phyloP scores from a whole-genome alignment of 1,140 invertebrate species.

The Drosophila mauritiana region DNA sequence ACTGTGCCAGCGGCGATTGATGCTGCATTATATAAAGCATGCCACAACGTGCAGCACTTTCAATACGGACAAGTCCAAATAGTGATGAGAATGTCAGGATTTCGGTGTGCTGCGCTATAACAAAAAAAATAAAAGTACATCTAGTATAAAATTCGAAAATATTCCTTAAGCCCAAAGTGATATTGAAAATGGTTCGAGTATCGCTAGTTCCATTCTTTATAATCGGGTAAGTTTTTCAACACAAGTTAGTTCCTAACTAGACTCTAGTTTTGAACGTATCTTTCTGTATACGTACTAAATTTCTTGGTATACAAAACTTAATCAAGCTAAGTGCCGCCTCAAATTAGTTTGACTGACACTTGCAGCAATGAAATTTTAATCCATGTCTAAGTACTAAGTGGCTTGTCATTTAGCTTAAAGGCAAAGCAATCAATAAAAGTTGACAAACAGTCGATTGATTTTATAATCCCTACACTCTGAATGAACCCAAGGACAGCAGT shows the following conservation, averaged over 20 bases:
- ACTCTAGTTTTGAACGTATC: not conserved
- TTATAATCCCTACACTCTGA: constrained; percentile 4
- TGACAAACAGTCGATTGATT: constrained; percentile 5
- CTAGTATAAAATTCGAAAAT: not conserved
- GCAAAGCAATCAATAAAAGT: constrained; percentile 7
- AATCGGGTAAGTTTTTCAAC: not conserved
- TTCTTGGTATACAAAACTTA: too few species aligned
- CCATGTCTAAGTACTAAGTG: not conserved
- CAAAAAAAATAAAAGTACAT: not conserved
- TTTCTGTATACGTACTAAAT: too few species aligned
- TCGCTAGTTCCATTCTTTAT: not conserved
- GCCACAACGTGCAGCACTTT: constrained; percentile 12
- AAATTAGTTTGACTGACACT: not conserved
- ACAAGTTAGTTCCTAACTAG: not conserved
- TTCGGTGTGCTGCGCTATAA: not conserved
- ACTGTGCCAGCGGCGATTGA: constrained; percentile 26
- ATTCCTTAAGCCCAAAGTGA: not conserved
- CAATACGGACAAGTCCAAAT: constrained; percentile 20
- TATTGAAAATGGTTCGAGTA: not conserved
- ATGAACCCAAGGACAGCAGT: not conserved
- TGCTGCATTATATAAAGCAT: constrained; percentile 25
- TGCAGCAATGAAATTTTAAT: not conserved
- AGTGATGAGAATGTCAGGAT: constrained; percentile 2
- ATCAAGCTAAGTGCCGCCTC: not conserved
- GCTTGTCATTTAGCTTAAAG: not conserved